phyloP scores from a whole-genome alignment of 1,140 invertebrate genomes.

The Euura saliciscinereae region DNA sequence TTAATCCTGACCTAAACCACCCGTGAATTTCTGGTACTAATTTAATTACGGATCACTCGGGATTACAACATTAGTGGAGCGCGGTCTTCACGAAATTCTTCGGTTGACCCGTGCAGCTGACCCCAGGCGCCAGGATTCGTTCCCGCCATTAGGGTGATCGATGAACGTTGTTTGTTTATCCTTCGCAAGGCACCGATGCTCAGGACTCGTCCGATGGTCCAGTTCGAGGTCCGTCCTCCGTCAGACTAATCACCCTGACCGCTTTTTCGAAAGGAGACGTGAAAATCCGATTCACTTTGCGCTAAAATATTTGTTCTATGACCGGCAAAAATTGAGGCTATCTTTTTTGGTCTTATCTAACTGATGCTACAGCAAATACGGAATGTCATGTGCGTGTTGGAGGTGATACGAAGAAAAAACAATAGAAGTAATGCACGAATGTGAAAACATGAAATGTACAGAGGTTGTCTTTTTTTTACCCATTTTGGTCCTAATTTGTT shows the following conservation, averaged over 20 bases:
- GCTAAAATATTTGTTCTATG: background rate
- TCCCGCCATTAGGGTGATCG: conserved; percentile 41
- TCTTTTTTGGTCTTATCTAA: no score
- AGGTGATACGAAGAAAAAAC: no score
- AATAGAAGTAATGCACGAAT: no score
- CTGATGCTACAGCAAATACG: no score
- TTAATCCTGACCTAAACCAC: no score
- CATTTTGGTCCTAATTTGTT: no score
- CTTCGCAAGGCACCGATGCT: background rate
- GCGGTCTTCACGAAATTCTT: background rate
- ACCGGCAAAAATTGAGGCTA: no score
- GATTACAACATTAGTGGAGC: background rate
- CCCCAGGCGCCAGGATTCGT: conserved; percentile 35
- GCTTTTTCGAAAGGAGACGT: background rate
- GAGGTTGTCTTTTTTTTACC: no score
- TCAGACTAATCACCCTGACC: background rate
- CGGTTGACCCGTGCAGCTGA: conserved; percentile 14
- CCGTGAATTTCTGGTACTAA: no score
- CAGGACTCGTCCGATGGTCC: background rate
- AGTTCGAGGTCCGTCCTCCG: background rate
- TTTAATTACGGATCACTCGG: background rate
- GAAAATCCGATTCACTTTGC: background rate
- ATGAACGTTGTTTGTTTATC: conserved; percentile 45
- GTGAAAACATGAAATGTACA: no score
- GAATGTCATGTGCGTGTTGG: no score